phyloP scores from a whole-genome alignment of 2,888 invertebrate species.

The Tenthredo scrophulariae region DNA sequence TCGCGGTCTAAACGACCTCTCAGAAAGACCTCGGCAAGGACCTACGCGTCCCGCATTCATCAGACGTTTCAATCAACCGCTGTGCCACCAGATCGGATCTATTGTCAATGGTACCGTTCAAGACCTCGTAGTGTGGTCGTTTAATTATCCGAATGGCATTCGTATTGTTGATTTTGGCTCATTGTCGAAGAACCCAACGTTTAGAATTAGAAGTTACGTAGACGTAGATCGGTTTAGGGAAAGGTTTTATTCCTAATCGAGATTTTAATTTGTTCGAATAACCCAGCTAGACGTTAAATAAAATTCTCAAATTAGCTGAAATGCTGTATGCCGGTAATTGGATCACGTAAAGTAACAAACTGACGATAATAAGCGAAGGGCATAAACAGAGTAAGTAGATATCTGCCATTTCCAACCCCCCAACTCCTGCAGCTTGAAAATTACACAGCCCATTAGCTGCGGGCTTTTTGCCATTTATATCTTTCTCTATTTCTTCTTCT shows the following conservation, averaged over 20 bases:
- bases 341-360: slow-evolving; percentile 45
- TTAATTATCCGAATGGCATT: slow-evolving; percentile 27
- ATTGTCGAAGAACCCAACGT: not conserved
- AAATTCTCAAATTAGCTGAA: not conserved
- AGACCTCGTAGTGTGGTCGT: not conserved
- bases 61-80: slow-evolving; percentile 44
- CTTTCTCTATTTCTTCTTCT: slow-evolving; percentile 31
- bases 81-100: not conserved
- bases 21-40: slow-evolving; percentile 21
- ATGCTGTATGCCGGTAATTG: not conserved
- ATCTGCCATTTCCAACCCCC: slow-evolving; percentile 1
- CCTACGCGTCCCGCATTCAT: slow-evolving; percentile 44
- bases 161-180: slow-evolving; percentile 17
- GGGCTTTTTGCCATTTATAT: slow-evolving; percentile 51
- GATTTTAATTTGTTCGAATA: not conserved
- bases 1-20: slow-evolving; percentile 40
- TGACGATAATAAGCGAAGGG: slow-evolving; percentile 39
- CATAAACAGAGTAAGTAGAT: slow-evolving; percentile 34
- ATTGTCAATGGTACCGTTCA: not conserved
- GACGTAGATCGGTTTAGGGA: not conserved
- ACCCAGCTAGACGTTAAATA: not conserved
- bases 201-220: not conserved
- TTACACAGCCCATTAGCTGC: slow-evolving; percentile 52
- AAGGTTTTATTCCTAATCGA: not conserved
- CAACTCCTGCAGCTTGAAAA: slow-evolving; percentile 35